Evolutionary conservation across 2,888 invertebrate species (phyloP).

Genomic region (Synanthedon andrenaeformis): DNA sequence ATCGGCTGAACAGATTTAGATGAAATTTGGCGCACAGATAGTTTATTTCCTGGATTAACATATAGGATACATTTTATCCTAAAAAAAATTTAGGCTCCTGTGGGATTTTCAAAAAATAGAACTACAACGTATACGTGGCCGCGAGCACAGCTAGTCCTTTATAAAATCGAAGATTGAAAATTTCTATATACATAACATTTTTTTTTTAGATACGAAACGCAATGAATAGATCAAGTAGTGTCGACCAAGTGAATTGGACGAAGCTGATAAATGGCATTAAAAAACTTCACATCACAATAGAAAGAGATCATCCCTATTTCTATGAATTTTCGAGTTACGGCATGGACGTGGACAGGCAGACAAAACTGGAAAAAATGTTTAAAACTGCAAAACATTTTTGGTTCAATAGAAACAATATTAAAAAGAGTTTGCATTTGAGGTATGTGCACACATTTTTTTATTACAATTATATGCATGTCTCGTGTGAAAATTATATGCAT

Average conservation of each 20-base stretch:
- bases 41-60: too few species aligned
- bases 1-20: too few species aligned
- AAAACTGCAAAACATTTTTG: slow-evolving; percentile 34
- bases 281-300: slow-evolving; percentile 33
- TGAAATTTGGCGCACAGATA: too few species aligned
- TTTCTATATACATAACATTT: neutral
- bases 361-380: slow-evolving; percentile 16
- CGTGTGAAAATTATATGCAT: too few species aligned
- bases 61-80: too few species aligned
- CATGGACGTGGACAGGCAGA: slow-evolving; percentile 26
- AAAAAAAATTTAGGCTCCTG: too few species aligned
- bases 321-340: slow-evolving; percentile 41
- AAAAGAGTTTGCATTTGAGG: slow-evolving; percentile 41
- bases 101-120: too few species aligned
- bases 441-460: slow-evolving; percentile 10
- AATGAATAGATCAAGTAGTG: slow-evolving; percentile 19
- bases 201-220: slow-evolving; percentile 26
- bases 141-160: too few species aligned
- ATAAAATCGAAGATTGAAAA: too few species aligned
- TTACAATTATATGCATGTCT: neutral
- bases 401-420: slow-evolving; percentile 33
- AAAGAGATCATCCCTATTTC: slow-evolving; percentile 44
- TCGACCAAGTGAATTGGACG: slow-evolving; percentile 41
- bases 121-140: too few species aligned
- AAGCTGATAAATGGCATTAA: slow-evolving; percentile 40